These are phyloP conservation scores for Bubalus kerabau DNA, from an alignment of 2,113 vertebrate species.

Conservation along the genomic window DNA sequence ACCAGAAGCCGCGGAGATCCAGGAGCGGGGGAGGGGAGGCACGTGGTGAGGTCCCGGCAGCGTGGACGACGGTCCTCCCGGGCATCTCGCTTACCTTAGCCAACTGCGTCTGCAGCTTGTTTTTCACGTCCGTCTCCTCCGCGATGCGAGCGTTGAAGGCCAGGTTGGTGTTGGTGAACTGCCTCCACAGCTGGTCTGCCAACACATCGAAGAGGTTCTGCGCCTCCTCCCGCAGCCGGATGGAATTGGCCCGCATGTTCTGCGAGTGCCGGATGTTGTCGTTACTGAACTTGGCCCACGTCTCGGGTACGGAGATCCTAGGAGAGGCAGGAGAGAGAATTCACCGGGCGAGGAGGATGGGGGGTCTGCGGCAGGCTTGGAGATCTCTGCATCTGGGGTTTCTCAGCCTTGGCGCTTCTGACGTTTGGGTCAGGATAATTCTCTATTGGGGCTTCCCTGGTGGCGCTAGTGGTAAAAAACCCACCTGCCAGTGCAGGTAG, in stretches of 20 bases:
- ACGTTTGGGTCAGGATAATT: not conserved
- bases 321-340: not conserved
- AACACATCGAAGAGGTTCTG: conserved; percentile 64
- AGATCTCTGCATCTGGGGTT: rapidly evolving
- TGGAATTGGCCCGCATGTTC: conserved; percentile 72
- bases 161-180: conserved; percentile 75
- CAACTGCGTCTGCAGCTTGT: conserved; percentile 77
- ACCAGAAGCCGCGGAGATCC: not conserved
- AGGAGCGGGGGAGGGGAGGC: rapidly evolving
- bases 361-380: rapidly evolving
- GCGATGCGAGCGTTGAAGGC: conserved; percentile 73
- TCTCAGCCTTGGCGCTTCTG: not conserved
- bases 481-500: not conserved
- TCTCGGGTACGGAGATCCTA: conserved; percentile 72
- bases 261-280: conserved; percentile 78
- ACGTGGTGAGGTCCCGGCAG: rapidly evolving
- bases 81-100: conserved; percentile 71
- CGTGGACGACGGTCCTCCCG: rapidly evolving
- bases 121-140: conserved; percentile 70
- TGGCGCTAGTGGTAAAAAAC: not conserved
- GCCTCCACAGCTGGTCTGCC: conserved; percentile 76
- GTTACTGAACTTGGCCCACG: conserved; percentile 79
- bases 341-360: rapidly evolving
- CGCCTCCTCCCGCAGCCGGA: conserved; percentile 72
- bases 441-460: not conserved